Base-by-base conservation (phyloP, 2,113 vertebrate species). In the Nipponia nippon region DNA sequence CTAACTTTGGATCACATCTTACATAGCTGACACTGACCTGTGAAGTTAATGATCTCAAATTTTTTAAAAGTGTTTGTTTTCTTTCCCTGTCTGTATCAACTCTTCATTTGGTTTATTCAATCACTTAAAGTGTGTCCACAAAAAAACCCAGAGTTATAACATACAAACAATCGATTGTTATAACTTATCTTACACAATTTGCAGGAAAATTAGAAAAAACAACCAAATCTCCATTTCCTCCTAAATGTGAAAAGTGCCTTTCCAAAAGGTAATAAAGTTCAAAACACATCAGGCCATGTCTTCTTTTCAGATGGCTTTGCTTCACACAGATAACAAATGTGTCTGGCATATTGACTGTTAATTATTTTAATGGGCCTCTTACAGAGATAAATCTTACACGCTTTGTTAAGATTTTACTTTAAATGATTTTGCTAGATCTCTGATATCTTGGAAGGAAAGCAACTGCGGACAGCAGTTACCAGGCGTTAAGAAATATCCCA, bases 161-260 rank as follows among this genome's bases (percentile, higher is more conserved):
- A 53, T 3, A 46, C 7, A 20, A 63, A 81, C 36, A 78, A 52
- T 6, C 3, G 75, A 73, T 27, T 44, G 6, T 13, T 75, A 5
- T 26, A 66, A 29, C 16, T 77, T 25, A 23, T 9, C 5, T 59
- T 26, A 42, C 2, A 73, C 4, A 58, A 58, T 61, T 27, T 58
- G 3, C 11, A 40, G 9, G 6, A 70, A 73, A 65, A 66, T 26
- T 32, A 58, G 22, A 20, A 46, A 63, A 76, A 80, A 5, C 2
- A 42, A n/a, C 0, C 0, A 42, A 62, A 87, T 49, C 1, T 76
- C 29, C 0, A 47, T 55, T 67, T 81, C 12, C 18, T 82, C 22
- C 30, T 59, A 30, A 82, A 63, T 14, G 7, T 70, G 34, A 40
- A 40, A 87, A 86, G 20, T 6, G 62, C 5, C 2, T 66, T 81